A percentile compares a stretch with the other conserved stretches of the same genome.
Evolutionary conservation across 2,113 vertebrate genomes (phyloP).

Genomic region (Seriola rivoliana): DNA sequence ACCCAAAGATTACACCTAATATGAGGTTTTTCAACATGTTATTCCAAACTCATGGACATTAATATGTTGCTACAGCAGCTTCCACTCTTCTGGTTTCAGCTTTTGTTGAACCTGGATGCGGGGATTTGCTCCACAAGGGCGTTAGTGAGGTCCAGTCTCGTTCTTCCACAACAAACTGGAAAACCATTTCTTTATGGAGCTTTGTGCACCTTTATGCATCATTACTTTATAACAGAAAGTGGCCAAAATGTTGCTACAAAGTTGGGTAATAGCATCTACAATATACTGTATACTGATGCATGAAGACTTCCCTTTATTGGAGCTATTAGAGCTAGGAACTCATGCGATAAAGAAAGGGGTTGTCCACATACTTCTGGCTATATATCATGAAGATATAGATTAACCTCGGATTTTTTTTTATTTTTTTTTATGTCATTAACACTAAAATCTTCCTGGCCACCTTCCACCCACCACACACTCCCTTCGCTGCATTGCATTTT

Average conservation of each 20-base stretch:
- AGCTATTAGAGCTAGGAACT: no score
- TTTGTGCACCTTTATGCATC: no score
- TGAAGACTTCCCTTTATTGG: no score
- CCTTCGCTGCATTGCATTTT: not conserved
- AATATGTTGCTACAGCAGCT: not conserved
- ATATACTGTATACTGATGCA: no score
- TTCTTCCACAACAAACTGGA: not conserved
- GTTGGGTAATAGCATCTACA: no score
- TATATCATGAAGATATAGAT: no score
- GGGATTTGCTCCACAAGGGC: not conserved
- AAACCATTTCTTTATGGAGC: not conserved
- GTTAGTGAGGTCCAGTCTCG: no score
- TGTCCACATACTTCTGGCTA: no score
- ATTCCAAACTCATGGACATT: not conserved
- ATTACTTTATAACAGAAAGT: no score
- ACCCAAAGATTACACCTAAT: not conserved
- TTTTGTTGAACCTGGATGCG: not conserved
- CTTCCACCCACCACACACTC: not conserved
- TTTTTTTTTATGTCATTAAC: not conserved
- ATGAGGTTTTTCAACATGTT: not conserved
- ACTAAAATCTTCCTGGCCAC: not conserved
- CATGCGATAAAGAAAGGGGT: no score
- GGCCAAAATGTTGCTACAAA: no score
- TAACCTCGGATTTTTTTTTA: not conserved
- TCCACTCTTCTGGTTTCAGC: not conserved